phyloP scores from a whole-genome alignment of 2,797 vertebrate genomes.

The Avahi laniger region DNA sequence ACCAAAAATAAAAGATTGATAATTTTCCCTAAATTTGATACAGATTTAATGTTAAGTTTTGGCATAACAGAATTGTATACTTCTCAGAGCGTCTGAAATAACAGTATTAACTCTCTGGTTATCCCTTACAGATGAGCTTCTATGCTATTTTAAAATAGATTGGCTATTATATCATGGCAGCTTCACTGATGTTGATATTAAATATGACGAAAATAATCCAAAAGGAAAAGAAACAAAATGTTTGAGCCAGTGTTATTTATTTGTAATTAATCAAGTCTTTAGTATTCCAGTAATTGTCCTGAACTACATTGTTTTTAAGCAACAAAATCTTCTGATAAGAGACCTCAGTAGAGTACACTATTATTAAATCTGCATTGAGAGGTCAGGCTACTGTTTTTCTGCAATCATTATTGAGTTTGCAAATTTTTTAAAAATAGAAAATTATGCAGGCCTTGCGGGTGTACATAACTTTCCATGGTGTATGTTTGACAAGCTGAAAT shows the following conservation, averaged over 20 bases:
- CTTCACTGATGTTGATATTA: slow-evolving; percentile 20
- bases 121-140: not conserved
- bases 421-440: slow-evolving; percentile 68
- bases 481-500: slow-evolving; percentile 56
- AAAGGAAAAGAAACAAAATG: slow-evolving; percentile 57
- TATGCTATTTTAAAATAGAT: slow-evolving; percentile 23
- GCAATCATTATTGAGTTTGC: slow-evolving; percentile 59
- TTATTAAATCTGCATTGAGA: slow-evolving; percentile 64
- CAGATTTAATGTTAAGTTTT: not conserved
- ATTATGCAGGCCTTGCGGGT: slow-evolving; percentile 46
- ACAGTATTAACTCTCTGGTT: not conserved
- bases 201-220: slow-evolving; percentile 55
- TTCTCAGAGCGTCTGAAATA: not conserved
- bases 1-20: not conserved
- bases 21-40: not conserved
- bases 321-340: slow-evolving; percentile 50
- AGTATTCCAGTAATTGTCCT: slow-evolving; percentile 47
- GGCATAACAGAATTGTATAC: not conserved
- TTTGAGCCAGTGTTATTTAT: slow-evolving; percentile 51
- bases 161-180: not conserved
- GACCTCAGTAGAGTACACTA: slow-evolving; percentile 10
- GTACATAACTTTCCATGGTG: slow-evolving; percentile 42
- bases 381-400: slow-evolving; percentile 60
- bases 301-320: slow-evolving; percentile 57
- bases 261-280: slow-evolving; percentile 63